Evolutionary conservation across 1,140 invertebrate genomes (phyloP).

Genomic region (Drosophila punjabiensis): DNA sequence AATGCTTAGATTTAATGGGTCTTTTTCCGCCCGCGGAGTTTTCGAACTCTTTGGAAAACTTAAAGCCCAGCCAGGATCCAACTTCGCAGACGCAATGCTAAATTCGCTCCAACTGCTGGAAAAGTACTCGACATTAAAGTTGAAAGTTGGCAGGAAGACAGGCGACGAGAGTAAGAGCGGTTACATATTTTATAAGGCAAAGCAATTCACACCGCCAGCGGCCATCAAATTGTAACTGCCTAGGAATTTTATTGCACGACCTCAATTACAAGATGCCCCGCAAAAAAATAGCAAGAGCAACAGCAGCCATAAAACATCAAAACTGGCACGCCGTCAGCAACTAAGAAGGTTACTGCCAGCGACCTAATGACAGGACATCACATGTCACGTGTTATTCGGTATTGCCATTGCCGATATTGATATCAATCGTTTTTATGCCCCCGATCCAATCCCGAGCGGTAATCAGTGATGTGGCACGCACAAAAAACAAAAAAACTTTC

Average conservation of each 20-base stretch:
- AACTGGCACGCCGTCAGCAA: constrained; percentile 26
- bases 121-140: not conserved
- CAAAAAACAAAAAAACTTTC: constrained; percentile 60
- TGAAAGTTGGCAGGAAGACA: not conserved
- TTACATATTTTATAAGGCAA: constrained; percentile 10
- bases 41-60: constrained; percentile 32
- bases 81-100: not conserved
- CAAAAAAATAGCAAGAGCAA: constrained; percentile 18
- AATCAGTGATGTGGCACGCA: constrained; percentile 69
- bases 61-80: constrained; percentile 6
- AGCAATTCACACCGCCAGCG: constrained; percentile 35
- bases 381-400: constrained; percentile 42
- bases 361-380: constrained; percentile 71
- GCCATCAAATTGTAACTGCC: constrained; percentile 56
- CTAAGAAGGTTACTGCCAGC: constrained; percentile 19
- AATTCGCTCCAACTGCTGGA: not conserved
- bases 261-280: constrained; percentile 58
- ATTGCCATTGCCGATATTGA: constrained; percentile 60
- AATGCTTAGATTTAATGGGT: constrained; percentile 59
- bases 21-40: constrained; percentile 12
- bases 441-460: constrained; percentile 43
- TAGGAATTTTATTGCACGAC: constrained; percentile 59
- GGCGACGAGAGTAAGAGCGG: not conserved
- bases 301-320: constrained; percentile 48
- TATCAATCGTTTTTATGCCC: constrained; percentile 78